These are phyloP conservation scores for Arrhamphus sclerolepis DNA, from an alignment of 2,797 vertebrate genomes.

Conservation along the genomic window DNA sequence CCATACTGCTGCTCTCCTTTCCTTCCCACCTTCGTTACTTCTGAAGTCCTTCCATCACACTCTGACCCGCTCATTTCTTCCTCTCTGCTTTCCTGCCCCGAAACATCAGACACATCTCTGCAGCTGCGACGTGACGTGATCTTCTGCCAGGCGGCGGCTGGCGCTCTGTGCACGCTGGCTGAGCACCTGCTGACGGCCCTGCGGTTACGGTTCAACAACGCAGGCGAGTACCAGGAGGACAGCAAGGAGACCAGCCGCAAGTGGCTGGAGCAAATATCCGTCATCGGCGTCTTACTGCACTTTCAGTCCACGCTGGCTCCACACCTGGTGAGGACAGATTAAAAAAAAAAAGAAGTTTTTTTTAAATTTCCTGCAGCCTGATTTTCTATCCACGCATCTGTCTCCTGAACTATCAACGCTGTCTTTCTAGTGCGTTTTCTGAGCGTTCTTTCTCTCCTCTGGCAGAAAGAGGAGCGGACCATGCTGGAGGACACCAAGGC, in stretches of 20 bases:
- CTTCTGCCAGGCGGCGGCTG: constrained; percentile 94
- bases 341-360: too few species aligned
- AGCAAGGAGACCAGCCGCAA: constrained; percentile 96
- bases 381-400: constrained; percentile 28
- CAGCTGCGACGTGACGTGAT: constrained; percentile 93
- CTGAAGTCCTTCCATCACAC: neutral
- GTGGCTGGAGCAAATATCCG: constrained; percentile 96
- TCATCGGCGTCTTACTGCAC: constrained; percentile 90
- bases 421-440: constrained; percentile 23
- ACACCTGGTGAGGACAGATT: constrained; percentile 83
- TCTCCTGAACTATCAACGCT: constrained; percentile 12
- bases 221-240: constrained; percentile 95
- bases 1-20: neutral
- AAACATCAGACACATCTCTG: constrained; percentile 90
- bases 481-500: constrained; percentile 97
- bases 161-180: constrained; percentile 89
- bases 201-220: constrained; percentile 92
- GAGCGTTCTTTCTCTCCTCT: constrained; percentile 27
- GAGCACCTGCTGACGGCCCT: constrained; percentile 93
- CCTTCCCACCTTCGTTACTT: neutral
- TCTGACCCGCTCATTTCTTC: constrained; percentile 8
- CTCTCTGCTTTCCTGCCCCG: neutral
- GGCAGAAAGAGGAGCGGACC: constrained; percentile 90
- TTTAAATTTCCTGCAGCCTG: neutral
- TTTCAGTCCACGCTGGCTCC: constrained; percentile 93